phyloP scores from a whole-genome alignment of 2,113 vertebrate species.

The Mystacornis crossleyi region DNA sequence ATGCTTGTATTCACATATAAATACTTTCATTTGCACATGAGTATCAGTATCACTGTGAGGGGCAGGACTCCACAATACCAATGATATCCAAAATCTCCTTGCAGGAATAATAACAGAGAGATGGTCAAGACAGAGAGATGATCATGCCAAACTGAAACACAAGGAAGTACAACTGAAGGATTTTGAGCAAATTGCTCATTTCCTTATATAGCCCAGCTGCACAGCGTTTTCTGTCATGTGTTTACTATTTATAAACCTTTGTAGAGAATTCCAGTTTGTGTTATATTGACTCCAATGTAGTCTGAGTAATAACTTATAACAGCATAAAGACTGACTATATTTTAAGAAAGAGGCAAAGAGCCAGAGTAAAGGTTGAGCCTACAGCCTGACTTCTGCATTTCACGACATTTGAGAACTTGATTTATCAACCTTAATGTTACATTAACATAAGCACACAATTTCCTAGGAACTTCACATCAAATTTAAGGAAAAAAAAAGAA shows the following conservation, averaged over 20 bases:
- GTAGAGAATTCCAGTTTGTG: not conserved
- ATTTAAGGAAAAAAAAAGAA: not conserved
- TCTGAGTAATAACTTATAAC: not conserved
- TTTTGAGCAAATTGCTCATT: not conserved
- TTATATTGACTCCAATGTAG: not conserved
- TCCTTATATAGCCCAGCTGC: not conserved
- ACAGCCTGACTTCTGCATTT: not conserved
- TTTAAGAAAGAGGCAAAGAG: not conserved
- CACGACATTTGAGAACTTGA: conserved; percentile 3
- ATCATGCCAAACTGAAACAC: not conserved
- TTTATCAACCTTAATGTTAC: conserved; percentile 10
- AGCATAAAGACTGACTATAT: not conserved
- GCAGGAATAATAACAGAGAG: not conserved
- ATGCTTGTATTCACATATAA: not conserved
- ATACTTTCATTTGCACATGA: not conserved
- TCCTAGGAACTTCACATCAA: not conserved
- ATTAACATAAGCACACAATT: not conserved
- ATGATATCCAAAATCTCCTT: not conserved
- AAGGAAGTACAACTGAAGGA: not conserved
- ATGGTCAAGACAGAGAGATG: not conserved
- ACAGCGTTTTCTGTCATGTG: not conserved
- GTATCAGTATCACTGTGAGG: not conserved
- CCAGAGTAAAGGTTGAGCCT: not conserved
- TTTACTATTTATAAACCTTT: not conserved
- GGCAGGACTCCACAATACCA: not conserved